Evolutionary conservation across 2,113 vertebrate species (phyloP).

Genomic region (Myotis brandtii): DNA sequence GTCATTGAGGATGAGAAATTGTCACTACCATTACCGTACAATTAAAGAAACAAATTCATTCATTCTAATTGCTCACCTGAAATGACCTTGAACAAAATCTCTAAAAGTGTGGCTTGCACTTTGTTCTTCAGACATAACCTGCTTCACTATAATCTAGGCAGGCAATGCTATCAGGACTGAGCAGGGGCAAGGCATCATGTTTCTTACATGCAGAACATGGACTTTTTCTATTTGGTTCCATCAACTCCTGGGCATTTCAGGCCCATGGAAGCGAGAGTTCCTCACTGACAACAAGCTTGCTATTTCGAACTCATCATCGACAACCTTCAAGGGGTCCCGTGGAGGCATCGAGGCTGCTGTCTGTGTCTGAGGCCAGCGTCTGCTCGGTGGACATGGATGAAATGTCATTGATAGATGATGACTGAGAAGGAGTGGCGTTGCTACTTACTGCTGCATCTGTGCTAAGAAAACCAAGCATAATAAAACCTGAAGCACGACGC

Average conservation of each 20-base stretch:
- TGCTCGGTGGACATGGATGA: conserved; percentile 99
- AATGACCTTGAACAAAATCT: conserved; percentile 85
- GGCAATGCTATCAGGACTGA: conserved; percentile 85
- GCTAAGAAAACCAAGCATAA: conserved; percentile 89
- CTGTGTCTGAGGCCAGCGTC: conserved; percentile 98
- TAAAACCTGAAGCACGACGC: conserved; percentile 87
- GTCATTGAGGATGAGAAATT: conserved; percentile 77
- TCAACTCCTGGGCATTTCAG: conserved; percentile 84
- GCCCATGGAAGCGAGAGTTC: conserved; percentile 81
- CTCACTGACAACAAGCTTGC: conserved; percentile 77
- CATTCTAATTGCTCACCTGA: conserved; percentile 89
- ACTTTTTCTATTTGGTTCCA: conserved; percentile 87
- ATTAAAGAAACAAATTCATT: conserved; percentile 67
- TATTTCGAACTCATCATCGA: conserved; percentile 86
- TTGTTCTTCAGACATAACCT: conserved; percentile 82
- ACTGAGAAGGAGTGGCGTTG: conserved; percentile 94
- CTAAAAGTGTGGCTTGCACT: conserved; percentile 71
- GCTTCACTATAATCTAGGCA: conserved; percentile 85
- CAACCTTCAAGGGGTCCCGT: conserved; percentile 95
- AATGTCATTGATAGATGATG: conserved; percentile 98
- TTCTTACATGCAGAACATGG: conserved; percentile 90
- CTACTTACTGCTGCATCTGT: conserved; percentile 94
- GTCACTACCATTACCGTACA: conserved; percentile 62
- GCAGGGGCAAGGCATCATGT: conserved; percentile 86
- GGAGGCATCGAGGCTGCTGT: conserved; percentile 97